These are phyloP conservation scores for Hesperophylax magnus DNA, from an alignment of 1,140 invertebrate species.

Conservation along the genomic window DNA sequence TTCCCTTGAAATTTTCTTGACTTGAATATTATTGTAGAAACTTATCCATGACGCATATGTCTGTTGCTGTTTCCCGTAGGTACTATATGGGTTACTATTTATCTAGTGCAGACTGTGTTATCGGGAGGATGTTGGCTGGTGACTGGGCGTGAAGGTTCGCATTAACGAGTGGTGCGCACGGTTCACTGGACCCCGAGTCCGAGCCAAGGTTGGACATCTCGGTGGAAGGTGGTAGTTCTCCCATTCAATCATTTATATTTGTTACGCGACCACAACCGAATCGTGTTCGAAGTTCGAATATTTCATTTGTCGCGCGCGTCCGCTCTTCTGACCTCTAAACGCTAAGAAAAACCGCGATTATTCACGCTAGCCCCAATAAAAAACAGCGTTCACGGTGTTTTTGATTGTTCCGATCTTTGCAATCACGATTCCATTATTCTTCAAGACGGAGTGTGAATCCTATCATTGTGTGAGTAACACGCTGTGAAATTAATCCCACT, in stretches of 20 bases:
- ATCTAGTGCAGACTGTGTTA: neutral
- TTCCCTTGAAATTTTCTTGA: no score
- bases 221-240: conserved; percentile 8
- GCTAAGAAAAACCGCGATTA: conserved; percentile 52
- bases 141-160: neutral
- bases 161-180: conserved; percentile 21
- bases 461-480: conserved; percentile 67
- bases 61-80: no score
- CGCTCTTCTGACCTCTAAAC: conserved; percentile 48
- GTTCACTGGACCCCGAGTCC: conserved; percentile 44
- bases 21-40: no score
- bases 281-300: conserved; percentile 24
- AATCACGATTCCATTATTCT: conserved; percentile 61
- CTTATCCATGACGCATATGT: no score
- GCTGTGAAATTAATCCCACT: conserved; percentile 67
- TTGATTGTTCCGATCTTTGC: conserved; percentile 52
- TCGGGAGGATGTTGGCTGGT: neutral
- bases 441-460: conserved; percentile 65
- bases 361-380: conserved; percentile 48
- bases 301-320: conserved; percentile 20
- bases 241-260: conserved; percentile 33
- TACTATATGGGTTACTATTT: no score
- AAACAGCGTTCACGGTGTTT: conserved; percentile 43
- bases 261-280: conserved; percentile 28
- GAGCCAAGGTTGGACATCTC: conserved; percentile 36